Conservation (phyloP, 2,797 vertebrate species). For the Neosilurus hyrtlii region DNA sequence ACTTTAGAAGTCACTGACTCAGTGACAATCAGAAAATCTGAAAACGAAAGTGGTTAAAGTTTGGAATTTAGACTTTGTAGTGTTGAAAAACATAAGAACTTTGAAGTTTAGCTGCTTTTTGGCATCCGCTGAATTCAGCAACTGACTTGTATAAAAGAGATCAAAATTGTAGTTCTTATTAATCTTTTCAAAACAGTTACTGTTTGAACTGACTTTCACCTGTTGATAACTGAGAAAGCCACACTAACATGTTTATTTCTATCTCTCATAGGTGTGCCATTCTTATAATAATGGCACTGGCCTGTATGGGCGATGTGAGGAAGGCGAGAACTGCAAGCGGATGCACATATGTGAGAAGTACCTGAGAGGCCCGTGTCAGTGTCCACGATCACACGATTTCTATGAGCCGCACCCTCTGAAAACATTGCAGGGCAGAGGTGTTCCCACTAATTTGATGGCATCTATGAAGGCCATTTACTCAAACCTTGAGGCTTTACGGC, state of each 20-base stretch:
- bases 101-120: too few relatives aligned
- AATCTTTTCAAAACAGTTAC: too few relatives aligned
- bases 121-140: too few relatives aligned
- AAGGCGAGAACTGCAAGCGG: conserved; percentile 54
- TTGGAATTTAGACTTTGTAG: too few relatives aligned
- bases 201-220: neutral
- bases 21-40: too few relatives aligned
- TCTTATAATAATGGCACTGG: conserved; percentile 70
- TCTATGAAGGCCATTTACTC: conserved; percentile 60
- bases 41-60: too few relatives aligned
- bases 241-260: conserved; percentile 4
- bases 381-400: conserved; percentile 64
- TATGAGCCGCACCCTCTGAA: conserved; percentile 60
- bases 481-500: conserved; percentile 60
- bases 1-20: too few relatives aligned
- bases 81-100: too few relatives aligned
- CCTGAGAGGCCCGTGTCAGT: conserved; percentile 59
- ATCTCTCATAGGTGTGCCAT: conserved; percentile 60
- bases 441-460: conserved; percentile 53
- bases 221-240: neutral
- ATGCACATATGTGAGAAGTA: conserved; percentile 69
- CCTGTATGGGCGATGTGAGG: conserved; percentile 58
- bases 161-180: too few relatives aligned
- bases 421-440: conserved; percentile 45
- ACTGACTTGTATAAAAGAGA: too few relatives aligned